Evolutionary conservation across 1,140 invertebrate species (phyloP), one percentile per base, ranked within the genome.

Genomic region (Drosophila simulans): DNA sequence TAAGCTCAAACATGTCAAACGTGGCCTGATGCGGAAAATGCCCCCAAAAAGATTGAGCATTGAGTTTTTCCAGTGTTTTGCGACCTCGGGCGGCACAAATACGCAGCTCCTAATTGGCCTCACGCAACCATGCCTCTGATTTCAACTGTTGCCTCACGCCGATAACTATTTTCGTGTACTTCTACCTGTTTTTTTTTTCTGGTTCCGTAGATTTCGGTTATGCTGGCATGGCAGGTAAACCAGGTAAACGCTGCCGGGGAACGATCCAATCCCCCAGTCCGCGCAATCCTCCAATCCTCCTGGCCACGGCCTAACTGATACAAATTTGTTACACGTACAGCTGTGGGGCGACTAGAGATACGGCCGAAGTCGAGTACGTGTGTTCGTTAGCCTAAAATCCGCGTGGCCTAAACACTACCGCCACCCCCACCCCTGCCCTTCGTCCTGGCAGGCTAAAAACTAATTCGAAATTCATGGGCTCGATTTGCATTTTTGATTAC

Each of bases 401-500:
- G 77, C 82, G 82, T 63, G 63, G 74, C 63, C 51, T 81, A 81
- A 78, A 73, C 72, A 80, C 65, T 68, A 31, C 34, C 7, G 31
- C 31, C 31, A 7, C 20, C 51, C 63, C n/a, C 5, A 42, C 48
- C 59, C 40, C 54, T 49, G n/a, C 53, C 13, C 2, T 12, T 35
- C 22, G 5, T 73, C 55, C 64, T 75, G 77, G 49, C 60, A 43
- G 78, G 83, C 83, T 88, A 80, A 88, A 88, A 88, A 88, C 84
- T 88, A 88, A 88, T 88, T 83, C 84, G 84, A 89, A 88, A 88
- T 88, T 88, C 83, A 88, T 88, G 83, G 83, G 83, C 83, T 88
- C 83, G 83, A 88, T 88, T 88, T 88, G 83, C 83, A 88, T 88
- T 88, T 88, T 88, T 88, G 83, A 88, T 88, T 88, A 88, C 83